Evolutionary conservation across 2,888 invertebrate genomes (phyloP).

Genomic region (Diachrysia chrysitis): DNA sequence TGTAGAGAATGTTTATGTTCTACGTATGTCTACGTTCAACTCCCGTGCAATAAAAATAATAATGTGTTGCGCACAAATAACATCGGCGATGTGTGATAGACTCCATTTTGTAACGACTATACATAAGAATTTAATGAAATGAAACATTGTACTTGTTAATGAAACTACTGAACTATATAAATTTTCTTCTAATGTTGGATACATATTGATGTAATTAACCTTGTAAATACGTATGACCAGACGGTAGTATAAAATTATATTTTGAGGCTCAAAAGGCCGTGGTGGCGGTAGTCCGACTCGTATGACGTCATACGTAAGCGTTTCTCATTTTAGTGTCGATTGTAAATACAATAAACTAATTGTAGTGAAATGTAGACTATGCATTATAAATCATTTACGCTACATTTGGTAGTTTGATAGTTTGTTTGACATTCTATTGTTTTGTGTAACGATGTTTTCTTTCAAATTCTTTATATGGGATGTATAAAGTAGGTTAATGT

Average conservation of each 20-base stretch:
- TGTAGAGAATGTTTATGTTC: slow-evolving; percentile 46
- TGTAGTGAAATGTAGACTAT: slow-evolving; percentile 76
- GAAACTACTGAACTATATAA: slow-evolving; percentile 77
- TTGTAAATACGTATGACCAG: slow-evolving; percentile 88
- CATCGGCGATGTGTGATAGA: slow-evolving; percentile 78
- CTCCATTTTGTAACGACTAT: slow-evolving; percentile 77
- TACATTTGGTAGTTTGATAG: slow-evolving; percentile 67
- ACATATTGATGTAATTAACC: slow-evolving; percentile 83
- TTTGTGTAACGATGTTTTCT: slow-evolving; percentile 59
- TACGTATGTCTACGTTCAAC: slow-evolving; percentile 54
- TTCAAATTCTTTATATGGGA: slow-evolving; percentile 70
- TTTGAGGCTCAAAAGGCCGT: slow-evolving; percentile 79
- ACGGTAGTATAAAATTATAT: slow-evolving; percentile 79
- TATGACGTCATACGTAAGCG: slow-evolving; percentile 83
- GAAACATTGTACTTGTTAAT: slow-evolving; percentile 64
- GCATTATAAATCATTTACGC: slow-evolving; percentile 73
- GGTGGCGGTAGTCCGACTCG: slow-evolving; percentile 71
- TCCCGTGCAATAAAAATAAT: slow-evolving; percentile 60
- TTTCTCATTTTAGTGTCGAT: slow-evolving; percentile 80
- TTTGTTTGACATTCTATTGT: slow-evolving; percentile 64
- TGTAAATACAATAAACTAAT: slow-evolving; percentile 84
- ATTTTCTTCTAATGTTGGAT: slow-evolving; percentile 82
- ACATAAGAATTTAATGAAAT: slow-evolving; percentile 69
- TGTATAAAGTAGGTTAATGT: slow-evolving; percentile 88
- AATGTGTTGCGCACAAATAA: slow-evolving; percentile 81